Conservation (phyloP, 2,113 vertebrate species). For the Anser cygnoides region DNA sequence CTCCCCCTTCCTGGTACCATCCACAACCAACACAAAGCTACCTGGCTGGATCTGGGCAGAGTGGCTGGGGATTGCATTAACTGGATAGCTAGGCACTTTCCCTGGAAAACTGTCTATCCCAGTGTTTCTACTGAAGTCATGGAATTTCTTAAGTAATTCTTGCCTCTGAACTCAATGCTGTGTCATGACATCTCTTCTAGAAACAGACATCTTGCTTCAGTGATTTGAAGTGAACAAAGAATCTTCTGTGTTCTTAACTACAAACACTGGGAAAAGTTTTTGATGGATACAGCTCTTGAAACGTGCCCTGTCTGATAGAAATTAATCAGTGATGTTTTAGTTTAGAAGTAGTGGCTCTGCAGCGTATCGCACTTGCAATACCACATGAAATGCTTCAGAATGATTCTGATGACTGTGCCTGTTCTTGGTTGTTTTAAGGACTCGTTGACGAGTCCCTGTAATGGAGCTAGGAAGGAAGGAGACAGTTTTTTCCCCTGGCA, state of each 20-base stretch:
- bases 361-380: not conserved
- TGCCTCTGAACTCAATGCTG: not conserved
- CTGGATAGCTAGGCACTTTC: not conserved
- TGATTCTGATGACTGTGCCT: not conserved
- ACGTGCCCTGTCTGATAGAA: not conserved
- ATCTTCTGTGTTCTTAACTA: not conserved
- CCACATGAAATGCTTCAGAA: not conserved
- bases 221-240: not conserved
- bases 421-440: rapidly evolving
- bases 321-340: not conserved
- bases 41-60: not conserved
- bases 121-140: not conserved
- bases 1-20: not conserved
- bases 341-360: not conserved
- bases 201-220: not conserved
- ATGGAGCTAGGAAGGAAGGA: not conserved
- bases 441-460: not conserved
- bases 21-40: not conserved
- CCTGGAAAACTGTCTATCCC: not conserved
- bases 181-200: not conserved
- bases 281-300: not conserved
- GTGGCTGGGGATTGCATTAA: not conserved
- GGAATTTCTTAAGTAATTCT: not conserved
- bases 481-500: not conserved
- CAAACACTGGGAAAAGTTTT: not conserved